These are phyloP conservation scores for Diphyllodes magnificus DNA, from an alignment of 2,113 vertebrate genomes.

Conservation along the genomic window DNA sequence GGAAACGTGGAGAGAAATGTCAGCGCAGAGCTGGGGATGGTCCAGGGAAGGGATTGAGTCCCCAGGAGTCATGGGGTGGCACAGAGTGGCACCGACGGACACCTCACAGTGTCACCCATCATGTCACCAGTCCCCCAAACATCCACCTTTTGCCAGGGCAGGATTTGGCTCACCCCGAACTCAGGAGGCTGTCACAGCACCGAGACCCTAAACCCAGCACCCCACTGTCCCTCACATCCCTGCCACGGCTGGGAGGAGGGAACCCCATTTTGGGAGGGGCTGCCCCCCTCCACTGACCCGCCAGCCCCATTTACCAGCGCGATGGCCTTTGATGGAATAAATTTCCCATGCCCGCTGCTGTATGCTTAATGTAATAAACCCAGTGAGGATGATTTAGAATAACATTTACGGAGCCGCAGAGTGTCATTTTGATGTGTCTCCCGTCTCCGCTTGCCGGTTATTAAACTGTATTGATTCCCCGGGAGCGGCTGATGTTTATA, in stretches of 20 bases:
- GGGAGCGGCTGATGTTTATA: slow-evolving; percentile 58
- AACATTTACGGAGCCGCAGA: slow-evolving; percentile 62
- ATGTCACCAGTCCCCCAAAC: not conserved
- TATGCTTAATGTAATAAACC: slow-evolving; percentile 51
- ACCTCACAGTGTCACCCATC: not conserved
- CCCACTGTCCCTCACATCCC: not conserved
- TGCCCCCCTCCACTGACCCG: not conserved
- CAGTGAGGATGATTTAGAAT: slow-evolving; percentile 61
- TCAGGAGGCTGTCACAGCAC: not conserved
- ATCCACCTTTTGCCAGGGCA: rapidly evolving
- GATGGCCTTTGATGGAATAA: slow-evolving; percentile 13
- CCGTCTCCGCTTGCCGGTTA: slow-evolving; percentile 50
- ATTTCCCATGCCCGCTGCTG: not conserved
- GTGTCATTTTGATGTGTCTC: slow-evolving; percentile 63
- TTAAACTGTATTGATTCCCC: slow-evolving; percentile 62
- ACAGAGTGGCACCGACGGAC: not conserved
- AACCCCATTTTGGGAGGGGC: not conserved
- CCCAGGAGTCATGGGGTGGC: not conserved
- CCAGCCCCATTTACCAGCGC: not conserved
- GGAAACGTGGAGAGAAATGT: slow-evolving; percentile 49
- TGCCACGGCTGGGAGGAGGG: rapidly evolving
- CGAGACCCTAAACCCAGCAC: not conserved
- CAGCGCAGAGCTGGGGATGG: not conserved
- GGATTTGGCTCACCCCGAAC: not conserved
- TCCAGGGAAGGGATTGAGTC: not conserved